These are phyloP conservation scores for Gallinago stenura DNA, from an alignment of 2,797 vertebrate genomes.

Conservation along the genomic window DNA sequence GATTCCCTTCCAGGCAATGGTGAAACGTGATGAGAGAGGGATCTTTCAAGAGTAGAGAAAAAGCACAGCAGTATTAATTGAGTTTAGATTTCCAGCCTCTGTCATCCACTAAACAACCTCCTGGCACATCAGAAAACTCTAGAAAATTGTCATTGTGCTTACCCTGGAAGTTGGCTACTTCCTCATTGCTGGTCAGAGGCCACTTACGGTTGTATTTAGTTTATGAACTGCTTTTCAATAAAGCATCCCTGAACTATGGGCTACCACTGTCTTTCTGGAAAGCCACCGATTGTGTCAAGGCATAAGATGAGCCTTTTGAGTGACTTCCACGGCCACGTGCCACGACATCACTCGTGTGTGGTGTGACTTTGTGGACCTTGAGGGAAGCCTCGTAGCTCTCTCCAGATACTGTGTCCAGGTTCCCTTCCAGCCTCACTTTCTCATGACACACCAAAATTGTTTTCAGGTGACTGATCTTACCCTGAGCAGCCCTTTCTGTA, in stretches of 20 bases:
- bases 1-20: background rate
- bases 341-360: accelerated
- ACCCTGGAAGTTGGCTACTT: background rate
- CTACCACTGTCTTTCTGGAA: background rate
- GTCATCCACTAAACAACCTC: background rate
- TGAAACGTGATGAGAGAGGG: background rate
- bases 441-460: background rate
- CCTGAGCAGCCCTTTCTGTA: background rate
- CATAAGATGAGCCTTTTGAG: accelerated
- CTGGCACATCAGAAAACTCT: background rate
- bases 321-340: accelerated
- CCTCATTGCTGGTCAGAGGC: background rate
- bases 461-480: background rate
- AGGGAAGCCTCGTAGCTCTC: background rate
- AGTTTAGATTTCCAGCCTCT: background rate
- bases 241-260: background rate
- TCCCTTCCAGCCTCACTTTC: background rate
- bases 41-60: background rate
- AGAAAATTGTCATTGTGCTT: background rate
- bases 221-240: background rate
- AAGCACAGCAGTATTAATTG: background rate
- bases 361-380: background rate
- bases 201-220: background rate
- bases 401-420: accelerated
- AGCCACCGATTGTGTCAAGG: background rate